These are phyloP conservation scores for Tylochromis polylepis DNA, from an alignment of 2,113 vertebrate genomes.

Conservation along the genomic window DNA sequence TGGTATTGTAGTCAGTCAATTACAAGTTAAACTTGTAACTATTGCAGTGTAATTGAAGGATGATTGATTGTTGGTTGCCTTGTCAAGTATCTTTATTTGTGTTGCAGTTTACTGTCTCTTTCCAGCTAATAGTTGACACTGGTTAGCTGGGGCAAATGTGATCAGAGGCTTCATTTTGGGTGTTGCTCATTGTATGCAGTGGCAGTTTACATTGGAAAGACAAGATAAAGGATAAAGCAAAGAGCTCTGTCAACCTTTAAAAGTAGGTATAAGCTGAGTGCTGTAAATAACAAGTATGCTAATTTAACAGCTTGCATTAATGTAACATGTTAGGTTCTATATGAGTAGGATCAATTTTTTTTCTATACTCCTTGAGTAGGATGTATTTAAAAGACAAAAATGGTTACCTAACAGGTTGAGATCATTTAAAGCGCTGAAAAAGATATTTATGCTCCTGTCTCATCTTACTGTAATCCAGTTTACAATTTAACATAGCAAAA, in stretches of 20 bases:
- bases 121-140: not conserved
- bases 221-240: not conserved
- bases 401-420: accelerated
- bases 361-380: not conserved
- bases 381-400: not conserved
- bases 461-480: too few relatives aligned
- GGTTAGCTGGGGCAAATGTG: not conserved
- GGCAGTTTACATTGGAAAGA: not conserved
- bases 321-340: not conserved
- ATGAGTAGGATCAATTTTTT: not conserved
- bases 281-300: not conserved
- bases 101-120: not conserved
- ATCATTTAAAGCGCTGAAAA: not conserved
- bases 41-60: not conserved
- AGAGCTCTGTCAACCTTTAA: not conserved
- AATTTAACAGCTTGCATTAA: not conserved
- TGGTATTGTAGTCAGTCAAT: not conserved
- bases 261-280: not conserved
- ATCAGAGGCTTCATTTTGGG: not conserved
- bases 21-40: not conserved
- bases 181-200: not conserved
- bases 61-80: not conserved
- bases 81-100: not conserved
- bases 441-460: not conserved
- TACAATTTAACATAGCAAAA: not conserved